Evolutionary conservation across 64 coral and sea anemone genomes (phyloP).

Genomic region (Acropora yongei): DNA sequence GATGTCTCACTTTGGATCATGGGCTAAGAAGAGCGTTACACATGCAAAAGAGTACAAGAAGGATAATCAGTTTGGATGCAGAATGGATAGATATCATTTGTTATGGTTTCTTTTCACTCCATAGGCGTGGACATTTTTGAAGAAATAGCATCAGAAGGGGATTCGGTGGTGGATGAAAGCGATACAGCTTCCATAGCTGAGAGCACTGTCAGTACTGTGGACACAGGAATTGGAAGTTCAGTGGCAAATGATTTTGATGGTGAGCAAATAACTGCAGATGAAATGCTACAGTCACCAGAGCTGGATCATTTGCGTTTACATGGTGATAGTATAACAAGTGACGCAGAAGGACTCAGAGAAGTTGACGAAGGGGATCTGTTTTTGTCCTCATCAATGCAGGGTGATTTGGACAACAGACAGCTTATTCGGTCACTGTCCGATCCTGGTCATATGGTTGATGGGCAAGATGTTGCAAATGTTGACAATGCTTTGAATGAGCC

Average conservation of each 20-base stretch:
- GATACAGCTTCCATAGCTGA: conserved; percentile 25
- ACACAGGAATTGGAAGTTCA: conserved; percentile 31
- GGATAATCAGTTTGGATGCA: background rate
- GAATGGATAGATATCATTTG: no score
- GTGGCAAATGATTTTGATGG: conserved; percentile 31
- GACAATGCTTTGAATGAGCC: conserved; percentile 7
- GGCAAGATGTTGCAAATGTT: background rate
- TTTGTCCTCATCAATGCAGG: background rate
- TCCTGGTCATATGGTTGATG: conserved; percentile 17
- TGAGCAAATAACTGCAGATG: conserved; percentile 39
- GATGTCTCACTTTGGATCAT: no score
- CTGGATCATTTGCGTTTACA: conserved; percentile 35
- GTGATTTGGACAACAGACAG: background rate
- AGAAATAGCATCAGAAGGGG: background rate
- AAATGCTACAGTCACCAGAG: conserved; percentile 41
- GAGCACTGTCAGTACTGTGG: conserved; percentile 31
- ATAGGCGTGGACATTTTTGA: conserved; percentile 12
- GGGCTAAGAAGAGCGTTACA: no score
- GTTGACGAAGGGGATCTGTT: conserved; percentile 31
- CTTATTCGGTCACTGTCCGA: conserved; percentile 47
- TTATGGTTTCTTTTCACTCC: background rate
- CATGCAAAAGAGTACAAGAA: no score
- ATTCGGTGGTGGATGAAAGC: background rate
- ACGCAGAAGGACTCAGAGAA: background rate
- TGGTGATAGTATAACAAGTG: background rate